These are phyloP conservation scores for Lasioglossum zephyrum DNA, from an alignment of 2,888 invertebrate species.

Conservation along the genomic window DNA sequence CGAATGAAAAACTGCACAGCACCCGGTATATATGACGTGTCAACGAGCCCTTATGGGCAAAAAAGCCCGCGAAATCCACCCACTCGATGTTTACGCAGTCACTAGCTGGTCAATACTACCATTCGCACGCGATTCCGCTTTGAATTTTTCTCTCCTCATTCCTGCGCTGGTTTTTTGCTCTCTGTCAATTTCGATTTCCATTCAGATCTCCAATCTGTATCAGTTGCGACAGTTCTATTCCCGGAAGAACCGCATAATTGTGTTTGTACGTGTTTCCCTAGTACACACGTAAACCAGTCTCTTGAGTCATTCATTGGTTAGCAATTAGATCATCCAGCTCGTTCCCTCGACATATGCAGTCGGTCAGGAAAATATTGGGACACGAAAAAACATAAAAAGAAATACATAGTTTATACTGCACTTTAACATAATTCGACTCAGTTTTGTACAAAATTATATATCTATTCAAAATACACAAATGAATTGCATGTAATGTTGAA, in stretches of 20 bases:
- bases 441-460: no score
- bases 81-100: slow-evolving; percentile 42
- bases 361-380: no score
- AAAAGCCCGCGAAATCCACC: slow-evolving; percentile 38
- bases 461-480: no score
- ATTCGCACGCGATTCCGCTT: slow-evolving; percentile 33
- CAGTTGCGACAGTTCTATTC: background rate
- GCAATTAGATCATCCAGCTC: background rate
- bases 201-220: background rate
- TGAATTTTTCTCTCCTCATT: background rate
- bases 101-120: slow-evolving; percentile 41
- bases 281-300: background rate
- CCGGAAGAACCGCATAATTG: background rate
- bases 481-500: no score
- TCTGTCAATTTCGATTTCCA: background rate
- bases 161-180: background rate
- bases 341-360: background rate
- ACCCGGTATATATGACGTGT: slow-evolving; percentile 30
- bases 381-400: no score
- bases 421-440: no score
- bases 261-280: background rate
- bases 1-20: background rate
- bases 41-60: slow-evolving; percentile 30
- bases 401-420: no score
- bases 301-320: background rate